Conservation (phyloP, 2,888 invertebrate genomes). For the Cephus rjabovi region DNA sequence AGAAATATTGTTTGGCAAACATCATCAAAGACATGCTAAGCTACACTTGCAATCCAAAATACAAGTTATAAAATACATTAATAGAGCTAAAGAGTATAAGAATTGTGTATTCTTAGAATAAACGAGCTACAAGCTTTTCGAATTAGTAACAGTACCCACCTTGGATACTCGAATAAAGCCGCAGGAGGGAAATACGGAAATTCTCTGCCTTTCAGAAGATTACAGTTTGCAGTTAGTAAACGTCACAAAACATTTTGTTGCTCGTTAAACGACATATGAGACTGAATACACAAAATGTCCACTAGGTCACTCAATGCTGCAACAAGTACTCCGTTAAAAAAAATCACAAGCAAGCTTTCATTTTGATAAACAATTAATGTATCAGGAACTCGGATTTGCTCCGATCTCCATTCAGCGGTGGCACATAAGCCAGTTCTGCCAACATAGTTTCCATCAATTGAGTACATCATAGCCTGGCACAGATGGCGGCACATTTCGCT, state of each 20-base stretch:
- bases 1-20: not conserved
- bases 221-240: not conserved
- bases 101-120: not conserved
- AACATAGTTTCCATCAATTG: not conserved
- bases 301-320: not conserved
- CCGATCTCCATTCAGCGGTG: slow-evolving; percentile 1
- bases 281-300: not conserved
- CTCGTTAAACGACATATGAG: not conserved
- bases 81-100: not conserved
- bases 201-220: slow-evolving; percentile 11
- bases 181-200: slow-evolving; percentile 36
- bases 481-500: not conserved
- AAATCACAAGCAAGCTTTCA: slow-evolving; percentile 7
- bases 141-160: slow-evolving; percentile 29
- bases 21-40: not conserved
- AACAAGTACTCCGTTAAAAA: not conserved
- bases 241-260: not conserved
- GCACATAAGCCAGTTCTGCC: not conserved
- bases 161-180: slow-evolving; percentile 46
- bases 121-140: not conserved
- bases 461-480: not conserved
- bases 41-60: not conserved
- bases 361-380: slow-evolving; percentile 7
- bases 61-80: not conserved
- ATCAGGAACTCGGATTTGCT: slow-evolving; percentile 1